Percentiles rank a stretch among this genome's conserved stretches.
Conservation (phyloP, 1,140 invertebrate genomes). For the Apis cerana region DNA sequence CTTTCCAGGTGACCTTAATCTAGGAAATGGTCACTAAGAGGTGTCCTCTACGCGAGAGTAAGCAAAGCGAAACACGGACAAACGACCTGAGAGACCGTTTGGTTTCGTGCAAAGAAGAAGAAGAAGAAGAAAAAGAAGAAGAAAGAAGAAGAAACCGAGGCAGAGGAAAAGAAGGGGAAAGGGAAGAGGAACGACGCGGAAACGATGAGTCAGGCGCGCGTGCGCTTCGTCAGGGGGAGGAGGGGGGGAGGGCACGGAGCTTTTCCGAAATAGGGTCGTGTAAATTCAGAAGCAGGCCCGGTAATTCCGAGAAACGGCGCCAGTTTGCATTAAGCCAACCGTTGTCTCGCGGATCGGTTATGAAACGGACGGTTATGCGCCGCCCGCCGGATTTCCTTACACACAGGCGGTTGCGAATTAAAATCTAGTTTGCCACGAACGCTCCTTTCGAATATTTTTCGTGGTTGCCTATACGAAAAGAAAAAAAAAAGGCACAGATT, state of each 20-base stretch:
- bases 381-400: neutral
- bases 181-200: neutral
- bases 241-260: neutral
- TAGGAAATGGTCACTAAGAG: conserved; percentile 67
- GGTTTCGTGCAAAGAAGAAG: too few species aligned
- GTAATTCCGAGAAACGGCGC: conserved; percentile 32
- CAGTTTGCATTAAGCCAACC: neutral
- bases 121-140: neutral
- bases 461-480: too few species aligned
- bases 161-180: neutral
- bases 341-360: conserved; percentile 29
- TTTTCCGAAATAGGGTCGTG: conserved; percentile 16
- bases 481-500: too few species aligned
- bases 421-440: neutral
- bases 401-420: neutral
- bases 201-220: too few species aligned
- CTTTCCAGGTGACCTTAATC: conserved; percentile 68
- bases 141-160: neutral
- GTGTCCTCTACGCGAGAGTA: conserved; percentile 38
- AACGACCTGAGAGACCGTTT: neutral
- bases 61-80: conserved; percentile 38
- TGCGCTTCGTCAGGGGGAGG: neutral
- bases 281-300: conserved; percentile 10
- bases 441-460: neutral
- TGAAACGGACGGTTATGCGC: conserved; percentile 24